These are phyloP conservation scores for Meriones psammophilus DNA, from an alignment of 2,797 vertebrate species.

Conservation along the genomic window DNA sequence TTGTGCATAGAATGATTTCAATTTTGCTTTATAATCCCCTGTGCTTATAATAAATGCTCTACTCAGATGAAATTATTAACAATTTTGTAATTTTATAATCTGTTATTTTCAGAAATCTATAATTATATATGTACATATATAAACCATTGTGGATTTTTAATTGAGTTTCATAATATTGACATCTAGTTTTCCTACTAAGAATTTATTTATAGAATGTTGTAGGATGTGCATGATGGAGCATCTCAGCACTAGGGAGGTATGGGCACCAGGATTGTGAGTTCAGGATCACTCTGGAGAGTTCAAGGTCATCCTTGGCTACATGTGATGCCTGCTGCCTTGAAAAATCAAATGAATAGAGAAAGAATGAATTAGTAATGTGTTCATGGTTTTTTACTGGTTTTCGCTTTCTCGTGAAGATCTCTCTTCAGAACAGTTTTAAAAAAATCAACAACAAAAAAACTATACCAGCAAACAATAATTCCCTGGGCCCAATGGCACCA, in stretches of 20 bases:
- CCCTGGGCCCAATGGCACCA: background rate
- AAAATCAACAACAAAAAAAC: background rate
- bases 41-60: conserved; percentile 50
- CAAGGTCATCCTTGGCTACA: background rate
- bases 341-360: background rate
- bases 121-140: conserved; percentile 36
- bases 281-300: background rate
- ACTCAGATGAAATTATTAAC: conserved; percentile 42
- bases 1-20: background rate
- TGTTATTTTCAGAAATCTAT: conserved; percentile 3
- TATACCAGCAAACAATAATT: conserved; percentile 16
- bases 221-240: background rate
- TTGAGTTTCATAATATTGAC: conserved; percentile 4
- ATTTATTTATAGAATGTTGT: conserved; percentile 51
- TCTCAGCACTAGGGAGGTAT: background rate
- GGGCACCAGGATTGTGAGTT: background rate
- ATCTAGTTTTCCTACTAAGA: conserved; percentile 45
- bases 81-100: conserved; percentile 50
- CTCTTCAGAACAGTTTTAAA: conserved; percentile 11
- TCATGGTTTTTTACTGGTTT: background rate
- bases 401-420: conserved; percentile 53
- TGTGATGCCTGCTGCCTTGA: no score
- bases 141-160: conserved; percentile 9
- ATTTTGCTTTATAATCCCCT: conserved; percentile 54
- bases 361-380: conserved; percentile 30